These are phyloP conservation scores for Microtus montanus DNA, from an alignment of 2,113 vertebrate species.

Conservation along the genomic window DNA sequence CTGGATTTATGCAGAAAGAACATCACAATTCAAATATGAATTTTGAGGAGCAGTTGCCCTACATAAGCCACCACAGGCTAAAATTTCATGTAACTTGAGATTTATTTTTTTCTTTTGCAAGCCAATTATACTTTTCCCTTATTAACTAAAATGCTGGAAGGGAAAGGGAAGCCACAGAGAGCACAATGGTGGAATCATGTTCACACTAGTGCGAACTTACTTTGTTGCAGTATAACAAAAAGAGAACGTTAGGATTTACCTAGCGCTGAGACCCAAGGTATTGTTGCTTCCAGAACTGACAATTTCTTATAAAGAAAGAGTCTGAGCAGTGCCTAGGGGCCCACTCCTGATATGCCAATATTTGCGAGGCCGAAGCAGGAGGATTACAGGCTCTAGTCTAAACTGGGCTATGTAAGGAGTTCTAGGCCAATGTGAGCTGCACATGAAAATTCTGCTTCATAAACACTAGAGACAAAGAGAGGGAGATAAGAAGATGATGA, in stretches of 20 bases:
- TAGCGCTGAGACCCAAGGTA: background rate
- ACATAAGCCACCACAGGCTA: background rate
- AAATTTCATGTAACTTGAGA: background rate
- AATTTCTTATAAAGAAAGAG: background rate
- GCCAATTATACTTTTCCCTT: background rate
- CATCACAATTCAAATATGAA: background rate
- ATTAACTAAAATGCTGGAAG: background rate
- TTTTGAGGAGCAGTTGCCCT: background rate
- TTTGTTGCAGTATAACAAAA: constrained; percentile 24
- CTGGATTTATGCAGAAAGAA: background rate
- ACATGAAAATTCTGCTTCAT: background rate
- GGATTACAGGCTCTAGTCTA: background rate
- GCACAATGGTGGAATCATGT: fast-evolving
- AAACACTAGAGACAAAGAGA: background rate
- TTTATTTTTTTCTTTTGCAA: background rate
- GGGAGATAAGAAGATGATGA: background rate
- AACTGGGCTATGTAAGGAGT: too few relatives aligned
- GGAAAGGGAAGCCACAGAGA: background rate
- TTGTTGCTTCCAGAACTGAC: background rate
- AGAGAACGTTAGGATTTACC: background rate
- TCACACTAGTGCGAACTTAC: background rate
- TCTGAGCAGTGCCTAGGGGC: background rate
- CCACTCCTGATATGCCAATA: background rate
- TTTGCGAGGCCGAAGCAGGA: background rate
- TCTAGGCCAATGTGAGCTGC: background rate